phyloP scores from a whole-genome alignment of 1,140 invertebrate genomes.

The Anoplolepis gracilipes region DNA sequence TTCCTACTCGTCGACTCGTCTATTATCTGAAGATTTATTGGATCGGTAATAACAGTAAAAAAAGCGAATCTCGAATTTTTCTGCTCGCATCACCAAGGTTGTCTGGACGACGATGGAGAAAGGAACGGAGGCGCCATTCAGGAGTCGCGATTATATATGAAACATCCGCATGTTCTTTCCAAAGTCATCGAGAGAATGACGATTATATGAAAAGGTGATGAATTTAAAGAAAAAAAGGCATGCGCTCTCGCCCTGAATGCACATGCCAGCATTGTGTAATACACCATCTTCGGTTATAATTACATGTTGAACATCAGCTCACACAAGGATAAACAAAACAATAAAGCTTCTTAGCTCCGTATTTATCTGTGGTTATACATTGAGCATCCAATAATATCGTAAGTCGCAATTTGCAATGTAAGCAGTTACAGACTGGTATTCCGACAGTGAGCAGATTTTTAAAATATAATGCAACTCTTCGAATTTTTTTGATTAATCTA shows the following conservation, averaged over 20 bases:
- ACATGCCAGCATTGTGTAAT: not conserved
- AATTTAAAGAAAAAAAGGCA: constrained; percentile 58
- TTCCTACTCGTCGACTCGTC: constrained; percentile 34
- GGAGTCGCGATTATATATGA: constrained; percentile 70
- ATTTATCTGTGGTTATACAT: not conserved
- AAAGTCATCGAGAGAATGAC: constrained; percentile 37
- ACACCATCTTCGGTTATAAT: constrained; percentile 31
- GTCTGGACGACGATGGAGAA: constrained; percentile 74
- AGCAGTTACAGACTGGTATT: not conserved
- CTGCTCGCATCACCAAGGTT: constrained; percentile 73
- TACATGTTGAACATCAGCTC: constrained; percentile 11
- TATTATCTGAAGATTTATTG: constrained; percentile 28
- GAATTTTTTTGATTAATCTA: too few relatives aligned
- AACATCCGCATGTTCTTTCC: constrained; percentile 69
- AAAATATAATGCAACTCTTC: constrained; percentile 15
- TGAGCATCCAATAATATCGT: not conserved
- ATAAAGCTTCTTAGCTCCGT: constrained; percentile 23
- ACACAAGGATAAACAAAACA: constrained; percentile 22
- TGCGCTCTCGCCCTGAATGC: not conserved
- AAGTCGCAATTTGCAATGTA: constrained; percentile 22
- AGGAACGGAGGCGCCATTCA: constrained; percentile 76
- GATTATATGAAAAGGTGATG: not conserved
- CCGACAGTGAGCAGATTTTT: not conserved
- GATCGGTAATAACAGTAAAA: constrained; percentile 49
- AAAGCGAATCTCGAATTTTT: constrained; percentile 72